phyloP scores from a whole-genome alignment of 2,113 vertebrate species.

The Trogon surrucura region DNA sequence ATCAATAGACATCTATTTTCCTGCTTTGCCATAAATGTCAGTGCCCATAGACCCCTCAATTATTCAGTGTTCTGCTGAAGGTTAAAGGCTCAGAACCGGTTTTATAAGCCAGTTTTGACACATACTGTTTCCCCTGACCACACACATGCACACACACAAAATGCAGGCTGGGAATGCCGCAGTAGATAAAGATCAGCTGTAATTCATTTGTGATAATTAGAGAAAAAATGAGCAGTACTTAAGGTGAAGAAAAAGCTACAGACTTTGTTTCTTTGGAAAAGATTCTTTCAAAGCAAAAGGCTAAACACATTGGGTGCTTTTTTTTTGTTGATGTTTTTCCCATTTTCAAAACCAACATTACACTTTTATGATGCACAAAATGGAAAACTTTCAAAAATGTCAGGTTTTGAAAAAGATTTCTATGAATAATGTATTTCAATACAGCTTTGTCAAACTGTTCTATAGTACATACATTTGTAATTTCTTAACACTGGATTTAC shows the following conservation, averaged over 20 bases:
- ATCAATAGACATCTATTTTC: slow-evolving; percentile 85
- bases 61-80: slow-evolving; percentile 79
- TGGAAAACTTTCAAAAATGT: slow-evolving; percentile 75
- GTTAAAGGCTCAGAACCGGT: slow-evolving; percentile 78
- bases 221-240: neutral
- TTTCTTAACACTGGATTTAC: slow-evolving; percentile 80
- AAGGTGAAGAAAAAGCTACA: neutral
- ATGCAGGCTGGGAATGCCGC: neutral
- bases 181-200: slow-evolving; percentile 9
- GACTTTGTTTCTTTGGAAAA: neutral
- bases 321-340: neutral
- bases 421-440: slow-evolving; percentile 83
- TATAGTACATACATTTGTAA: slow-evolving; percentile 76
- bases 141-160: neutral
- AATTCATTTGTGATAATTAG: slow-evolving; percentile 7
- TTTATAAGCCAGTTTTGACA: slow-evolving; percentile 77
- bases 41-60: slow-evolving; percentile 73
- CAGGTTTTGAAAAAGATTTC: slow-evolving; percentile 74
- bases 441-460: slow-evolving; percentile 75
- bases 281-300: slow-evolving; percentile 27
- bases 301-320: neutral
- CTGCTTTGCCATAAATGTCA: slow-evolving; percentile 79
- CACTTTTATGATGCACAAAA: slow-evolving; percentile 47
- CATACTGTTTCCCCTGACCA: slow-evolving; percentile 75
- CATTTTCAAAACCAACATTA: slow-evolving; percentile 18